Evolutionary conservation across 1,140 invertebrate species (phyloP).

Genomic region (Bacillus rossius): DNA sequence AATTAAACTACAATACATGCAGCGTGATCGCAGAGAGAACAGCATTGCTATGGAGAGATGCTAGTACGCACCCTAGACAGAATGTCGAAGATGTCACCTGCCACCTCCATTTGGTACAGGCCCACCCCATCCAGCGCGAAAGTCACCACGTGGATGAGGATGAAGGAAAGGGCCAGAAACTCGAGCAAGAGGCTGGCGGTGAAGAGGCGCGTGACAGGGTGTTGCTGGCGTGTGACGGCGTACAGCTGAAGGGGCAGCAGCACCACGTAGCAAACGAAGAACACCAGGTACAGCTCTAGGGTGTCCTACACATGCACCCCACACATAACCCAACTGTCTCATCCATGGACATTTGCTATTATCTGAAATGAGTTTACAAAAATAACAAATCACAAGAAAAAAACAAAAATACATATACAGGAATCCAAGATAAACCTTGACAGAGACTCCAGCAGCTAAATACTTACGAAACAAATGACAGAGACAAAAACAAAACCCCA

Average conservation of each 20-base stretch:
- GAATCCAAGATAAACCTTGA: too few species aligned
- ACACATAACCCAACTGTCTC: too few species aligned
- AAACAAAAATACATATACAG: too few species aligned
- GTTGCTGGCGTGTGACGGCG: constrained; percentile 78
- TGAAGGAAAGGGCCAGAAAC: constrained; percentile 76
- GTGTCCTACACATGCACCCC: constrained; percentile 56
- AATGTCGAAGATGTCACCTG: constrained; percentile 89
- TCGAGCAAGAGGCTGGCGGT: constrained; percentile 82
- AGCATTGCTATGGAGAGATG: too few species aligned
- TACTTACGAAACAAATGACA: too few species aligned
- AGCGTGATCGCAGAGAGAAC: too few species aligned
- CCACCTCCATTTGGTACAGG: constrained; percentile 67
- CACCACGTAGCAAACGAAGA: constrained; percentile 82
- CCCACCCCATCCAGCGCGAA: constrained; percentile 88
- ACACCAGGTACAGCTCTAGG: constrained; percentile 85
- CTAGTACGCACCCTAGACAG: constrained; percentile 77
- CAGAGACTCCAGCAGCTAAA: too few species aligned
- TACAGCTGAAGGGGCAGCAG: constrained; percentile 86
- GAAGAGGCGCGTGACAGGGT: constrained; percentile 88
- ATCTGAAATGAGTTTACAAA: too few species aligned
- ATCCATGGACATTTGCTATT: too few species aligned
- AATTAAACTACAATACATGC: too few species aligned
- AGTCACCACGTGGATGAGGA: constrained; percentile 82
- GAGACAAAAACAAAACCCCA: too few species aligned
- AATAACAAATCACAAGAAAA: too few species aligned